Conservation (phyloP, 2,888 invertebrate species). For the Pemphredon lugubris region DNA sequence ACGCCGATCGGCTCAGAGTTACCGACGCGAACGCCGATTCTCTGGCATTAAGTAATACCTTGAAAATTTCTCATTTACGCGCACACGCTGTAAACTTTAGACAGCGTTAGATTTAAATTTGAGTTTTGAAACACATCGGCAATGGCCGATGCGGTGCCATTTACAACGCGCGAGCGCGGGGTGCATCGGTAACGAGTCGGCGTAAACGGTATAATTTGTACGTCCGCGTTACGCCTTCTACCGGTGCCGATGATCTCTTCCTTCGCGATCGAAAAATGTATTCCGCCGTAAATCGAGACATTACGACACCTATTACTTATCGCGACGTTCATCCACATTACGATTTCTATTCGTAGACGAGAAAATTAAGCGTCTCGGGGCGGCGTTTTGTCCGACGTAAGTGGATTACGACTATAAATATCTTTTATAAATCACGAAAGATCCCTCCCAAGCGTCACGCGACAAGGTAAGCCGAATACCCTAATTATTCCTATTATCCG, state of each 20-base stretch:
- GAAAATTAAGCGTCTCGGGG: slow-evolving; percentile 41
- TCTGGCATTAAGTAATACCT: slow-evolving; percentile 41
- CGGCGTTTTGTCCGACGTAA: slow-evolving; percentile 9
- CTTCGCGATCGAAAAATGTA: slow-evolving; percentile 14
- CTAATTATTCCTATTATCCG: slow-evolving; percentile 48
- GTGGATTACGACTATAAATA: slow-evolving; percentile 48
- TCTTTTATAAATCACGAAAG: slow-evolving; percentile 44
- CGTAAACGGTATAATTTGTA: slow-evolving; percentile 32
- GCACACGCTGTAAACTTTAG: not conserved
- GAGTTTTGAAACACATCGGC: not conserved
- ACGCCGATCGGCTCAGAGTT: slow-evolving; percentile 31
- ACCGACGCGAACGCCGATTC: slow-evolving; percentile 41
- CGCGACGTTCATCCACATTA: slow-evolving; percentile 31
- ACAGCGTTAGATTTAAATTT: not conserved
- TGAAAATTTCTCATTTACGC: slow-evolving; percentile 3
- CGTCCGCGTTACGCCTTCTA: not conserved
- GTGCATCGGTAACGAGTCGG: slow-evolving; percentile 12
- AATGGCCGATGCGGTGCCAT: slow-evolving; percentile 40
- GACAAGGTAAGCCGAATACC: slow-evolving; percentile 43
- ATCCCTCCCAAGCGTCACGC: slow-evolving; percentile 13
- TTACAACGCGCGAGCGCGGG: too few species aligned
- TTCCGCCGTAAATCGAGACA: slow-evolving; percentile 42
- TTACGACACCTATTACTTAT: slow-evolving; percentile 31
- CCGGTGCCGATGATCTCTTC: not conserved
- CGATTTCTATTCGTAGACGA: slow-evolving; percentile 32